Evolutionary conservation across 2,888 invertebrate genomes (phyloP).

Genomic region (Agrotis puta): DNA sequence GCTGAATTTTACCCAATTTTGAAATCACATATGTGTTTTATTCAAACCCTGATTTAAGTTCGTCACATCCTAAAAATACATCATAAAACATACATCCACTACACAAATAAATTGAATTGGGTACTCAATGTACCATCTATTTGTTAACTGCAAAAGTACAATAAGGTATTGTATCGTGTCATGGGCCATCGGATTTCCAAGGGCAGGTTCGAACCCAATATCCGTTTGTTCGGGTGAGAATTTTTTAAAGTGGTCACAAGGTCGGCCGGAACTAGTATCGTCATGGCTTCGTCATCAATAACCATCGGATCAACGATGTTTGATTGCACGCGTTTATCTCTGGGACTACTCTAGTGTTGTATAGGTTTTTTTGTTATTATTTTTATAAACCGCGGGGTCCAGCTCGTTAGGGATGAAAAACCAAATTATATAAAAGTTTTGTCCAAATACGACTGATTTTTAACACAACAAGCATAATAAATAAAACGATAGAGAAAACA

Average conservation of each 20-base stretch:
- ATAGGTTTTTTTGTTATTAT: no score
- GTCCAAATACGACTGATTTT: not conserved
- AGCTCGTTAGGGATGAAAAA: no score
- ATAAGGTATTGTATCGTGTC: slow-evolving; percentile 52
- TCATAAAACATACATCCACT: no score
- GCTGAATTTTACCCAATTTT: not conserved
- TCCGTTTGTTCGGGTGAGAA: slow-evolving; percentile 51
- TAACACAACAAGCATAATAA: not conserved
- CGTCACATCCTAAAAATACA: slow-evolving; percentile 7
- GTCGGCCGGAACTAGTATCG: slow-evolving; percentile 32
- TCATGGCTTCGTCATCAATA: slow-evolving; percentile 27
- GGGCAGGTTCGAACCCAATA: slow-evolving; percentile 59
- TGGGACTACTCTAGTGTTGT: no score
- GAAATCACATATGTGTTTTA: not conserved
- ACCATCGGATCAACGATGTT: slow-evolving; percentile 1
- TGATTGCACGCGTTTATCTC: no score
- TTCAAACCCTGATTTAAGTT: not conserved
- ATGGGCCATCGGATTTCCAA: slow-evolving; percentile 55
- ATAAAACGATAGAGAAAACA: not conserved
- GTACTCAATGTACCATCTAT: slow-evolving; percentile 21
- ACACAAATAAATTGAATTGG: slow-evolving; percentile 13
- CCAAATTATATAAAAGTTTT: no score
- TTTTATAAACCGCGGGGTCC: no score
- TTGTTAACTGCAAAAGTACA: slow-evolving; percentile 38
- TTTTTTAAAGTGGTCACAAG: slow-evolving; percentile 56